Percentiles rank a stretch among this genome's conserved stretches.
These are phyloP conservation scores for Saturnia pavonia DNA, from an alignment of 2,888 invertebrate genomes.

Conservation along the genomic window DNA sequence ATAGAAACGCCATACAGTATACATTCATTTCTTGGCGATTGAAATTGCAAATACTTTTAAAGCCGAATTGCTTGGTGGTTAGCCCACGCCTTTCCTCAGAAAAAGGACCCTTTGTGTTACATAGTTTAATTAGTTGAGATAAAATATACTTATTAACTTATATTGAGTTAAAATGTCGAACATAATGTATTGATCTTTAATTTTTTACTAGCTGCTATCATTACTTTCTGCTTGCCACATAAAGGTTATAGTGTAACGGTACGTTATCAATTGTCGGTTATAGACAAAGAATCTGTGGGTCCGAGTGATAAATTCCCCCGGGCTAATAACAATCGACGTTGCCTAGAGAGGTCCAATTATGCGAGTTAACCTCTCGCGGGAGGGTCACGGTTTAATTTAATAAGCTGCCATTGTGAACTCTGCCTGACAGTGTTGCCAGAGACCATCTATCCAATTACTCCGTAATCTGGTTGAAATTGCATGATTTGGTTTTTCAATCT, in stretches of 20 bases:
- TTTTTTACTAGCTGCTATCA: too few relatives aligned
- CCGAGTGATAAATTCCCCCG: slow-evolving; percentile 13
- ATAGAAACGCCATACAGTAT: too few relatives aligned
- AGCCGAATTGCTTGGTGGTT: too few relatives aligned
- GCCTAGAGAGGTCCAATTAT: slow-evolving; percentile 62
- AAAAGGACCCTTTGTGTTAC: too few relatives aligned
- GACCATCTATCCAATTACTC: not conserved
- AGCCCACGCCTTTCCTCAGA: too few relatives aligned
- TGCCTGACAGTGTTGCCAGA: slow-evolving; percentile 1
- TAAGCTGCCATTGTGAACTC: slow-evolving; percentile 33
- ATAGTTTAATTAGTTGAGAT: too few relatives aligned
- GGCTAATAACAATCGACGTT: slow-evolving; percentile 21
- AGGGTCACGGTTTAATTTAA: slow-evolving; percentile 62
- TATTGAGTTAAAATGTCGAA: too few relatives aligned
- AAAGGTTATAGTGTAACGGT: not conserved
- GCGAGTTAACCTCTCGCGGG: slow-evolving; percentile 59
- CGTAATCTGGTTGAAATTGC: not conserved
- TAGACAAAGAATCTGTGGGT: slow-evolving; percentile 19
- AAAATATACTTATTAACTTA: too few relatives aligned
- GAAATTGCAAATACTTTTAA: too few relatives aligned
- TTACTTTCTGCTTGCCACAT: not conserved
- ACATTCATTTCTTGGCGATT: too few relatives aligned
- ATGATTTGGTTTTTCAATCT: not conserved
- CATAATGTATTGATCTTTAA: too few relatives aligned
- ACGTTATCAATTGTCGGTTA: slow-evolving; percentile 10